Evolutionary conservation across 2,888 invertebrate species (phyloP), one percentile per base, ranked within the genome.

Genomic region (Linyphia triangularis): DNA sequence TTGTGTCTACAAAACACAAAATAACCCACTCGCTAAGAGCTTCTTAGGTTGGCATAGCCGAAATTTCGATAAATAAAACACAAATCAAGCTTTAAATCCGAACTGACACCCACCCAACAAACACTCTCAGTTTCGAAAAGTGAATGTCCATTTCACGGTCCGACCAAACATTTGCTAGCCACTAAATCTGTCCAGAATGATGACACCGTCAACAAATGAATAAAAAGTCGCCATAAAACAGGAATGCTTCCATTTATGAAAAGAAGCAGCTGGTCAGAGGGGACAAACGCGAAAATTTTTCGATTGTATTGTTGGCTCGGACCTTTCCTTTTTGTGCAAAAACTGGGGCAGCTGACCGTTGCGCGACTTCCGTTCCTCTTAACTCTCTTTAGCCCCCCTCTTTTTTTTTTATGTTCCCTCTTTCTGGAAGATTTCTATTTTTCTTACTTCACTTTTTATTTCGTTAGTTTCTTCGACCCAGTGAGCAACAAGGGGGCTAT

Each of bases 311-410:
- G 24, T 16, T n/a, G 26, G 59, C 7, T n/a, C 16, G 65, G 51
- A 37, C 22, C 37, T 7, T 19, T 9, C 9, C 51, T 33, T 67
- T 72, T 82, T 28, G 73, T 59, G 28, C n/a, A 69, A 16, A 51
- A 51, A 51, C 51, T 51, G 51, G 51, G 51, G 51, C 79, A 85
- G 85, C 86, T 88, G 86, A 86, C 86, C 86, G 75, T 28, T 82
- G 81, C 40, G 73, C 75, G 86, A 73, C 57, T 75, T 88, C 86
- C 86, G 81, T 75, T 51, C n/a, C n/a, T 51, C 81, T 77, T 77
- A 70, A 59, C 65, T 61, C 43, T 82, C 67, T 9, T 26, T 28
- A n/a, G n/a, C n/a, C 33, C 30, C 22, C 37, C 28, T 40, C 16
- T 26, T 63, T 63, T 61, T 78, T 51, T 67, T 59, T 40, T 33